Base-by-base conservation (phyloP, 92 coral and sea anemone species). In the Umimayanthus chanpuru region DNA sequence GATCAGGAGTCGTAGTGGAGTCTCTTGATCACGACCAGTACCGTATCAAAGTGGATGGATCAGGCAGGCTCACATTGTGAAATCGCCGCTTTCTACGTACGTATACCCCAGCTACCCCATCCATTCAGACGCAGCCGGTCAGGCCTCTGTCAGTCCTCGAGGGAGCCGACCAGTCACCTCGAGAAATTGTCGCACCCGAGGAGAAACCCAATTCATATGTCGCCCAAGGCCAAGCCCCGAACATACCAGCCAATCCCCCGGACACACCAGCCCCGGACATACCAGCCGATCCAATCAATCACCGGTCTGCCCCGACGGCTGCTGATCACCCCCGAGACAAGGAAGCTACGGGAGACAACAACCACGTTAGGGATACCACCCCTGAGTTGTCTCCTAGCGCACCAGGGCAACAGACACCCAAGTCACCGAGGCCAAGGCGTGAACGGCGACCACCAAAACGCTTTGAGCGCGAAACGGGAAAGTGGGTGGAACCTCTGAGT, bases 1-100 rank as follows among this genome's bases (percentile, higher is more conserved):
- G n/a, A n/a, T n/a, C n/a, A n/a, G n/a, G n/a, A n/a, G n/a, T n/a
- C n/a, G n/a, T n/a, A n/a, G n/a, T n/a, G n/a, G n/a, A n/a, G n/a
- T n/a, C n/a, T n/a, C n/a, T n/a, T n/a, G n/a, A n/a, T n/a, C n/a
- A n/a, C n/a, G n/a, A n/a, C n/a, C n/a, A n/a, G n/a, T n/a, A n/a
- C n/a, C n/a, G n/a, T n/a, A n/a, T n/a, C n/a, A n/a, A n/a, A n/a
- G n/a, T n/a, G n/a, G n/a, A n/a, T n/a, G n/a, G n/a, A n/a, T n/a
- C n/a, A 12, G 93, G 90, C 20, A 88, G 93, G 25, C 73, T 93
- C 77, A 88, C 90, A 55, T 71, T 92, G 30, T 90, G 92, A 21
- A 92, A 92, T 56, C 93, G 93, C 53, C 71, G 71, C 71, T 15
- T 65, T n/a, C 71, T 65, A 47, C 53, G 4, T n/a, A 20, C 76